Conservation (phyloP, 2,113 vertebrate species). For the Heterotis niloticus region DNA sequence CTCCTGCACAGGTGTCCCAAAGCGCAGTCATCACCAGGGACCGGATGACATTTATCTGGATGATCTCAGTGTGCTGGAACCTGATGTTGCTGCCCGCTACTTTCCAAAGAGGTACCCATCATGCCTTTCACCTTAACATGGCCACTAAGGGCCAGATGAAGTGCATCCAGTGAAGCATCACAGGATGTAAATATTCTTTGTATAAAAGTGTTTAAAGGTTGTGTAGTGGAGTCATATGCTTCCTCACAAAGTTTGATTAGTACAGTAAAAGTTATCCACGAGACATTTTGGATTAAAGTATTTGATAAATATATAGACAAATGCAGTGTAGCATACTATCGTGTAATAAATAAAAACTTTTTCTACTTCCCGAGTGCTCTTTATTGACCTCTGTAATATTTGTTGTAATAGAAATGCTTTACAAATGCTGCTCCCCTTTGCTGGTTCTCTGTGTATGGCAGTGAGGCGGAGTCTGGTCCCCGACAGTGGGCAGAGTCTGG, state of each 20-base stretch:
- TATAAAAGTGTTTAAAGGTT: not conserved
- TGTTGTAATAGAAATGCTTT: not conserved
- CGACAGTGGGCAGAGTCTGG: conserved; percentile 87
- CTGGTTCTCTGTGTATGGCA: conserved; percentile 40
- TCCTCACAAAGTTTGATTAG: too few species aligned
- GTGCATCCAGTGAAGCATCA: not conserved
- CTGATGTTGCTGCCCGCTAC: conserved; percentile 91
- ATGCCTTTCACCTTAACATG: conserved; percentile 15
- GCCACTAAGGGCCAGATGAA: not conserved
- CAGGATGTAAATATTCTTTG: too few species aligned
- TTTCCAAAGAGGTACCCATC: conserved; percentile 85
- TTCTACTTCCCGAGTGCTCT: not conserved
- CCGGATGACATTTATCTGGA: conserved; percentile 97
- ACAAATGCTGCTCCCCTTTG: not conserved
- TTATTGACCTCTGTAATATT: not conserved
- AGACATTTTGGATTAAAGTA: not conserved
- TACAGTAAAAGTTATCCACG: not conserved
- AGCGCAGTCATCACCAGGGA: conserved; percentile 94
- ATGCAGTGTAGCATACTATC: not conserved
- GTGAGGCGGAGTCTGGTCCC: conserved; percentile 79
- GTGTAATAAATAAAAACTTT: too few species aligned
- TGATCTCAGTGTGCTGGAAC: conserved; percentile 88
- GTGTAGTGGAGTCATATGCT: too few species aligned
- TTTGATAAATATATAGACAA: not conserved
- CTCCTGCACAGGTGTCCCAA: conserved; percentile 74